phyloP scores from a whole-genome alignment of 2,797 vertebrate species.

The Cynodonichthys magdalenae region DNA sequence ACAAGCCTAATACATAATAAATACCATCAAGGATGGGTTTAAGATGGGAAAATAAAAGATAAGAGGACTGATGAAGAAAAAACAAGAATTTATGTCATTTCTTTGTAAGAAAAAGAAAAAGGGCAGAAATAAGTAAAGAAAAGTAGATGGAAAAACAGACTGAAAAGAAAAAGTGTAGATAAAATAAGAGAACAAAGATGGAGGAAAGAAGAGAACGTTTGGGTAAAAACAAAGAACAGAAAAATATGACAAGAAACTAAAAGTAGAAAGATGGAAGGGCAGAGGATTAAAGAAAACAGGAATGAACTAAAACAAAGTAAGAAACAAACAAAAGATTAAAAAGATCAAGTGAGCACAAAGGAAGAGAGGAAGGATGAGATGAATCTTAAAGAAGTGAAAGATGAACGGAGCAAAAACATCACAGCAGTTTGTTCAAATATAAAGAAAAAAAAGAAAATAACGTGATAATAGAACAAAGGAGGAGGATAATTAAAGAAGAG shows the following conservation, averaged over 20 bases:
- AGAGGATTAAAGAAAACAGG: neutral
- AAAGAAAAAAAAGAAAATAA: neutral
- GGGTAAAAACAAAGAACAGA: too few relatives aligned
- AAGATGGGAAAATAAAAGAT: neutral
- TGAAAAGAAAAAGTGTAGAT: too few relatives aligned
- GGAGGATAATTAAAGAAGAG: neutral
- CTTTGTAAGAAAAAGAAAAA: neutral
- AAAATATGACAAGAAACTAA: too few relatives aligned
- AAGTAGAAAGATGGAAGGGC: too few relatives aligned
- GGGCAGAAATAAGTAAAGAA: neutral
- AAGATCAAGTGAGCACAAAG: too few relatives aligned
- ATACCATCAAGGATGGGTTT: neutral
- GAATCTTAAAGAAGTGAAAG: neutral
- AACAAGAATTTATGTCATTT: neutral
- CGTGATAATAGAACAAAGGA: neutral
- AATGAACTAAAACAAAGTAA: neutral
- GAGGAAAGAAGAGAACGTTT: too few relatives aligned
- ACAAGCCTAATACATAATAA: too few relatives aligned
- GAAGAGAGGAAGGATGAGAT: neutral
- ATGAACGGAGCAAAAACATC: too few relatives aligned
- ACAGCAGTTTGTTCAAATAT: too few relatives aligned
- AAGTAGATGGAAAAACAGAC: accelerated
- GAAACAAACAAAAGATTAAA: neutral
- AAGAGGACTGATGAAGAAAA: neutral
- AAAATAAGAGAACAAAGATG: too few relatives aligned